Evolutionary conservation across 2,797 vertebrate genomes (phyloP).

Genomic region (Anniella stebbinsi): DNA sequence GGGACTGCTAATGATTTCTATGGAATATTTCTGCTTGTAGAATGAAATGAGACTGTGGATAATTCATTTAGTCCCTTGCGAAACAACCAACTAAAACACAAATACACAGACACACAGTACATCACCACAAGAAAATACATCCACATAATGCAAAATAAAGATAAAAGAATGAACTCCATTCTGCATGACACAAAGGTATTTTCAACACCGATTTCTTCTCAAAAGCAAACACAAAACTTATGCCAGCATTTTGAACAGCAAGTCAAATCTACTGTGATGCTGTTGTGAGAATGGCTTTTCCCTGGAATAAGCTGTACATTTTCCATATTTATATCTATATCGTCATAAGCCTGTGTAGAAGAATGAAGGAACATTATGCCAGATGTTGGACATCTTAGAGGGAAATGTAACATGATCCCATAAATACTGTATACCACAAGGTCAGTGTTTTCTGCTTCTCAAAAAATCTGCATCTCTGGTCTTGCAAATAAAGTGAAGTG

Average conservation of each 20-base stretch:
- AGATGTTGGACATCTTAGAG: neutral
- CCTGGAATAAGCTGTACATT: neutral
- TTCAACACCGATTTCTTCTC: neutral
- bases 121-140: no score
- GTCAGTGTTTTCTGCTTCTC: neutral
- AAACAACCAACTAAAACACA: neutral
- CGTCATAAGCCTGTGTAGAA: neutral
- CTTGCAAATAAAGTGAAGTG: neutral
- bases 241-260: neutral
- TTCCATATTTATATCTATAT: neutral
- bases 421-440: neutral
- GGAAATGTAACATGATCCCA: neutral
- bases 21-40: neutral
- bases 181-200: neutral
- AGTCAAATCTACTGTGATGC: neutral
- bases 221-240: constrained; percentile 21
- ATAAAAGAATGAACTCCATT: neutral
- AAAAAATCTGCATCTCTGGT: neutral
- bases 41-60: neutral
- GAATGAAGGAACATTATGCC: neutral
- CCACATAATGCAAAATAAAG: neutral
- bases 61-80: no score
- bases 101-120: neutral
- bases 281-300: neutral
- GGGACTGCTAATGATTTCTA: neutral